Percentiles rank a stretch among this genome's conserved stretches.
Evolutionary conservation across 2,888 invertebrate genomes (phyloP).

Genomic region (Sussaba pulchella): DNA sequence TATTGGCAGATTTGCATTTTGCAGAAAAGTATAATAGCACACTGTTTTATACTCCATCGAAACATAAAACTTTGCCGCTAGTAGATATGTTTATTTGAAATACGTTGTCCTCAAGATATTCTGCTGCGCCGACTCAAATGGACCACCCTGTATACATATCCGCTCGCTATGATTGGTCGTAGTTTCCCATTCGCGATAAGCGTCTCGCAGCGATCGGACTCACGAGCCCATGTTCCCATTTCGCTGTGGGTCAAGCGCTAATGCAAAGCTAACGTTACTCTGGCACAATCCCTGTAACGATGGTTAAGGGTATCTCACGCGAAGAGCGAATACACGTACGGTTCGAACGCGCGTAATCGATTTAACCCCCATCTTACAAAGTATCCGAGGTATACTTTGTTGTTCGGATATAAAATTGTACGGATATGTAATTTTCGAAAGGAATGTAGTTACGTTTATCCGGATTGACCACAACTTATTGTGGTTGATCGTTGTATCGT

Average conservation of each 20-base stretch:
- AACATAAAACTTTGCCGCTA: no score
- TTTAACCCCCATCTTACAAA: constrained; percentile 55
- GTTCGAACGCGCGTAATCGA: constrained; percentile 53
- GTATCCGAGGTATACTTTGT: constrained; percentile 46
- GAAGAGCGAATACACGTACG: constrained; percentile 39
- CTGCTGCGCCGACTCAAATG: no score
- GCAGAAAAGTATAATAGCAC: no score
- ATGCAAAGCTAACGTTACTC: constrained; percentile 72
- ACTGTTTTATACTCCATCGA: no score
- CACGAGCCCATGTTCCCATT: constrained; percentile 11
- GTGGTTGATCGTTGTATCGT: constrained; percentile 9
- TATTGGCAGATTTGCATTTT: no score
- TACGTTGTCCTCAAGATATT: no score
- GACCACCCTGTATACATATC: constrained; percentile 69
- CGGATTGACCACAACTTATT: constrained; percentile 40
- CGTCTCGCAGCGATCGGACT: constrained; percentile 43
- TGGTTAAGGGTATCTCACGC: not conserved
- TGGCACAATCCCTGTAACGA: constrained; percentile 34
- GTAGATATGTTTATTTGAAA: no score
- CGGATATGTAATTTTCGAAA: constrained; percentile 22
- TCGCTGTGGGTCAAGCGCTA: constrained; percentile 72
- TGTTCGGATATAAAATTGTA: no score
- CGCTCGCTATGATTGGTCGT: constrained; percentile 75
- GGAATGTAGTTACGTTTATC: constrained; percentile 48
- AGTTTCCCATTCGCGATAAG: constrained; percentile 69